These are phyloP conservation scores for Poecilobothrus nobilitatus DNA, from an alignment of 2,888 invertebrate species.

Conservation along the genomic window DNA sequence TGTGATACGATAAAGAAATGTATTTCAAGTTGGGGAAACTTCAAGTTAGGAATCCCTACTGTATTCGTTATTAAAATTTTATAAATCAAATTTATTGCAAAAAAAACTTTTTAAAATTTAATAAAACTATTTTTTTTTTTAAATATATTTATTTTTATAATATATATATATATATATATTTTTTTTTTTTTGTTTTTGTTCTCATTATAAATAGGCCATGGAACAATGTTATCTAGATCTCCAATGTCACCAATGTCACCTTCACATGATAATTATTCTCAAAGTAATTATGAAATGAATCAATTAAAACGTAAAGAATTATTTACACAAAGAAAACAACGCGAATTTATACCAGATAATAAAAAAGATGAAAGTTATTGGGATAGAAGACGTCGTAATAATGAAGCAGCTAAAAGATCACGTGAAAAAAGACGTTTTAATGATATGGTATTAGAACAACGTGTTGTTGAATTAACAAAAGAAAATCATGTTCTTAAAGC, in stretches of 20 bases:
- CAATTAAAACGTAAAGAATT: slow-evolving; percentile 65
- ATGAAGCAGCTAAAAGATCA: slow-evolving; percentile 93
- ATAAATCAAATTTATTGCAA: no score
- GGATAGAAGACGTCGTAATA: slow-evolving; percentile 91
- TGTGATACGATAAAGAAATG: no score
- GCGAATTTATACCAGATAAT: slow-evolving; percentile 93
- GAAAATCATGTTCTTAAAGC: slow-evolving; percentile 92
- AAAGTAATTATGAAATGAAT: slow-evolving; percentile 25
- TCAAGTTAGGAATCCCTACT: no score
- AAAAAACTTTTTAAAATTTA: no score
- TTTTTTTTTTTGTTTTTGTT: neutral
- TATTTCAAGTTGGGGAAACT: no score
- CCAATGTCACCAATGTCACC: slow-evolving; percentile 38
- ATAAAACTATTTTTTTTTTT: neutral
- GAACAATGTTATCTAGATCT: slow-evolving; percentile 33
- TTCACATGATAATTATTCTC: slow-evolving; percentile 41
- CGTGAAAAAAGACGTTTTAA: slow-evolving; percentile 94
- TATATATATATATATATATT: no score
- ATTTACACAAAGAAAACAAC: slow-evolving; percentile 83
- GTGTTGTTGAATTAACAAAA: slow-evolving; percentile 87
- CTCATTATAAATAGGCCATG: slow-evolving; percentile 30
- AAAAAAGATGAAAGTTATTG: slow-evolving; percentile 97
- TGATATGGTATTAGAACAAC: slow-evolving; percentile 91
- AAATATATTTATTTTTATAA: no score
- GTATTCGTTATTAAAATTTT: no score